Base-by-base conservation (phyloP, 2,888 invertebrate species). In the Erannis defoliaria region DNA sequence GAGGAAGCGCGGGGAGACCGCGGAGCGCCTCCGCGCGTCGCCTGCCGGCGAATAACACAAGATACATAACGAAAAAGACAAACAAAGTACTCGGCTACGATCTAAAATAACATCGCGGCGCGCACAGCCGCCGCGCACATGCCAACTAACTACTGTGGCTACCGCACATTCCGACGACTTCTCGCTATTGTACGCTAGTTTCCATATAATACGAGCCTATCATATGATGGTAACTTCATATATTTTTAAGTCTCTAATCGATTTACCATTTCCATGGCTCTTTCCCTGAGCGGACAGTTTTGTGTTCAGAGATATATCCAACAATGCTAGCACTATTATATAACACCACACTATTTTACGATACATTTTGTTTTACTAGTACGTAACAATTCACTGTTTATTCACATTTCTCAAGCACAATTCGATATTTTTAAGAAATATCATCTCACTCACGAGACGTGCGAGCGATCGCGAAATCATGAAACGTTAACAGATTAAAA, bases 251-350 rank as follows among this genome's bases (percentile, higher is more conserved):
- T n/a, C 18, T 50, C 8, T 57, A 46, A 6, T 79, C 85, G 90
- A 90, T 88, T 94, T 94, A 96, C 96, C 96, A 94, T 96, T 94
- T 95, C 96, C 96, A 94, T 96, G 95, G 91, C 94, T 95, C 89
- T 95, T 95, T 89, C 95, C 96, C 89, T 95, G 95, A 77, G 95
- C 94, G 88, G 96, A 95, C 89, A 95, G 93, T 88, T 94, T 95
- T 71, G 95, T 95, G 87, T 95, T 94, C 77, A 94, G 93, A 72
- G 95, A 94, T 84, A 94, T 93, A 92, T 95, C 95, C 85, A 96
- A 89, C 84, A 96, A 93, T 78, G 94, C 94, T 89, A 96, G 93
- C 85, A 95, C 84, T 91, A 95, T 93, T 88, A 95, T 90, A 89
- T 94, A 95, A 94, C 94, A 94, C 93, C 94, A 94, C 90, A 95